phyloP scores from a whole-genome alignment of 2,888 invertebrate species.

The Conus canariensis region DNA sequence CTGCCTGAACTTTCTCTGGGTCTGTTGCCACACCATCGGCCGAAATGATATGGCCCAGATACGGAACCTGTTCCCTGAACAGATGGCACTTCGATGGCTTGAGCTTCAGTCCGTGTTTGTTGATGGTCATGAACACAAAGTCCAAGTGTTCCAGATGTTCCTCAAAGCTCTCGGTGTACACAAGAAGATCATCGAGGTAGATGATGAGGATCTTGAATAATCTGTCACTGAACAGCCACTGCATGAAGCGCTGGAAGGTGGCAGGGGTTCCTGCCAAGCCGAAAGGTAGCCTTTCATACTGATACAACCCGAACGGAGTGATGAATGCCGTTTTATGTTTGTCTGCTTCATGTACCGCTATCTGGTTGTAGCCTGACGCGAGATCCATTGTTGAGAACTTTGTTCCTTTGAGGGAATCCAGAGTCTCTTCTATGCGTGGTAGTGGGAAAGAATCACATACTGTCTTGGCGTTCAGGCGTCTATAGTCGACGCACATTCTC shows the following conservation, averaged over 20 bases:
- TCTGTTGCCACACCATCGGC: background rate
- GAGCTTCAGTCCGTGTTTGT: slow-evolving; percentile 5
- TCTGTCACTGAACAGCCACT: background rate
- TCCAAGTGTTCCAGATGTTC: background rate
- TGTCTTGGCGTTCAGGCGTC: slow-evolving; percentile 21
- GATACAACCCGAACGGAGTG: slow-evolving; percentile 22
- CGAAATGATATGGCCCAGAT: slow-evolving; percentile 7
- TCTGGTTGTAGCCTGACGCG: slow-evolving; percentile 30
- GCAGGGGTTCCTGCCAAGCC: slow-evolving; percentile 24
- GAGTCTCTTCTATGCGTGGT: background rate
- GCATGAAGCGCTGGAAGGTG: slow-evolving; percentile 25
- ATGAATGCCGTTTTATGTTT: slow-evolving; percentile 31
- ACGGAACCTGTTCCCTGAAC: background rate
- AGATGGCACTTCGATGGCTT: slow-evolving; percentile 1
- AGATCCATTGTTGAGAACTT: slow-evolving; percentile 32
- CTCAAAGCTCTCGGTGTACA: background rate
- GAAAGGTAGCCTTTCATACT: slow-evolving; percentile 17
- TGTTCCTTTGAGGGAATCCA: slow-evolving; percentile 19
- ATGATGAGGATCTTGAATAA: slow-evolving; percentile 12
- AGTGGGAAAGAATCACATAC: slow-evolving; percentile 8
- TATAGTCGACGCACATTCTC: background rate
- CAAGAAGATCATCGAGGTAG: background rate
- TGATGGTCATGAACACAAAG: background rate
- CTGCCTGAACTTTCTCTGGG: background rate
- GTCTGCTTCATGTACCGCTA: slow-evolving; percentile 6